Evolutionary conservation across 2,888 invertebrate species (phyloP).

Genomic region (Cotesia congregata): DNA sequence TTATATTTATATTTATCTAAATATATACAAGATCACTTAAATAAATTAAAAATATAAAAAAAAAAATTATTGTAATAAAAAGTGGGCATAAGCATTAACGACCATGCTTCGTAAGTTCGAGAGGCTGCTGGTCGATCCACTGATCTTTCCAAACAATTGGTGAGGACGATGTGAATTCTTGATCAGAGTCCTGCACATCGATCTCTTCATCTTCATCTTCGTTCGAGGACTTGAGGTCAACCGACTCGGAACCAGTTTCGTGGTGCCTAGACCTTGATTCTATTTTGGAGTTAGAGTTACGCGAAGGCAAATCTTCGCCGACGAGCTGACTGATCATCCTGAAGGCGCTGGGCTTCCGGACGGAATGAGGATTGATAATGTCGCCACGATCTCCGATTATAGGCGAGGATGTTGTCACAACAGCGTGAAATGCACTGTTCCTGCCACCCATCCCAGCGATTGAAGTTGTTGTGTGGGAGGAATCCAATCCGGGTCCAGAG

Average conservation of each 20-base stretch:
- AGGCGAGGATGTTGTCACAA: conserved; percentile 74
- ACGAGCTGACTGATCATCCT: conserved; percentile 68
- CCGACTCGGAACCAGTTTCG: background rate
- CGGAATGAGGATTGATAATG: conserved; percentile 39
- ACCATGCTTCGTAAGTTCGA: conserved; percentile 82
- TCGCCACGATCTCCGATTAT: conserved; percentile 40
- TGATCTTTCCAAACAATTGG: conserved; percentile 66
- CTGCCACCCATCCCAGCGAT: conserved; percentile 86
- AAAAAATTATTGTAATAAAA: background rate
- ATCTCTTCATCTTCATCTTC: conserved; percentile 81
- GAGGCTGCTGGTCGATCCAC: conserved; percentile 73
- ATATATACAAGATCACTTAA: background rate
- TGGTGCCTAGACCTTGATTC: conserved; percentile 33
- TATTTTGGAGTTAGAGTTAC: conserved; percentile 48
- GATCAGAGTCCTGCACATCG: conserved; percentile 86
- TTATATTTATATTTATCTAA: background rate
- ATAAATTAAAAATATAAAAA: background rate
- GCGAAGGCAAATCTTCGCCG: conserved; percentile 57
- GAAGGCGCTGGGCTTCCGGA: conserved; percentile 67
- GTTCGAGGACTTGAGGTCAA: conserved; percentile 47
- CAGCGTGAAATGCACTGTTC: conserved; percentile 88
- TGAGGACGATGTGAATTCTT: conserved; percentile 72
- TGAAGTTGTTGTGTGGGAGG: conserved; percentile 61
- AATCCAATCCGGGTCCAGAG: conserved; percentile 59
- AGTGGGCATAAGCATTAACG: conserved; percentile 69